A percentile compares a stretch with the other conserved stretches of the same genome.
These are phyloP conservation scores for Gopherus flavomarginatus DNA, from an alignment of 2,113 vertebrate species.

Conservation along the genomic window DNA sequence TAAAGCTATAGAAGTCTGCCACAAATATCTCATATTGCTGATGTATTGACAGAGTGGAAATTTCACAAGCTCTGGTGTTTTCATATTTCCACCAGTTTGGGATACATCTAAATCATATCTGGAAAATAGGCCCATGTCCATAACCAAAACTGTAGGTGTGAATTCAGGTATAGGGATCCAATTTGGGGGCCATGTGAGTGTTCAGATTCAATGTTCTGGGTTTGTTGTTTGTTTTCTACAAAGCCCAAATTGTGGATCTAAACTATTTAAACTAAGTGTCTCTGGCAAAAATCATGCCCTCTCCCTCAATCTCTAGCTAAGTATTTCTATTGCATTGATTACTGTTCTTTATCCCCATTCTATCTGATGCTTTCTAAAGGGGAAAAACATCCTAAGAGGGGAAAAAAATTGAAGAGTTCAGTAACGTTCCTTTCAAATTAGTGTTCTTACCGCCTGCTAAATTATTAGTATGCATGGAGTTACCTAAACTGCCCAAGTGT, in stretches of 20 bases:
- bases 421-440: conserved; percentile 19
- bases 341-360: background rate
- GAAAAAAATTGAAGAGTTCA: background rate
- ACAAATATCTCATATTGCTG: background rate
- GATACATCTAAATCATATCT: background rate
- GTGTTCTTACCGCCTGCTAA: background rate
- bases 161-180: background rate
- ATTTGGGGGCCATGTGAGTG: background rate
- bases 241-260: background rate
- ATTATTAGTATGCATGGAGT: background rate
- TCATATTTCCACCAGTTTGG: background rate
- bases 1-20: background rate
- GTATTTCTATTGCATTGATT: conserved; percentile 11
- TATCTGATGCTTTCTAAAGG: conserved; percentile 11
- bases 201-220: background rate
- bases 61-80: background rate
- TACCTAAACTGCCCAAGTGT: background rate
- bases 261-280: background rate
- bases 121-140: background rate
- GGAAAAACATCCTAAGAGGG: background rate
- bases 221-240: conserved; percentile 3
- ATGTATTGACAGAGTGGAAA: background rate
- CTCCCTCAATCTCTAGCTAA: background rate
- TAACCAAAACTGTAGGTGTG: background rate
- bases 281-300: conserved; percentile 10